Conservation (phyloP, 2,888 invertebrate genomes). For the Drosophila cracens region DNA sequence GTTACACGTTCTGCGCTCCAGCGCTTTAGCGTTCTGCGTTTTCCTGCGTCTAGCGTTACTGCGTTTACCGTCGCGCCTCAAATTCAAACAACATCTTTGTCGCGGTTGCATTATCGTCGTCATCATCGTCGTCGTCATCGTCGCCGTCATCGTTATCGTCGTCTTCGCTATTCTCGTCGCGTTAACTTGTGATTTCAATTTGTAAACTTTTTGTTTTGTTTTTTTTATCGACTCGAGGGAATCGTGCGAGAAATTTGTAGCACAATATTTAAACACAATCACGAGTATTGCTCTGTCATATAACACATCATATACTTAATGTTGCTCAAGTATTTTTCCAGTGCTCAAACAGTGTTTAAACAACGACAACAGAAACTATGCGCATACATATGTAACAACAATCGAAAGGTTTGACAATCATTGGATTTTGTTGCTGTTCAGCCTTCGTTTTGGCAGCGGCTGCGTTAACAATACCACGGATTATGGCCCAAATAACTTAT, state of each 20-base stretch:
- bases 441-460: slow-evolving; percentile 32
- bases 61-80: slow-evolving; percentile 41
- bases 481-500: slow-evolving; percentile 6
- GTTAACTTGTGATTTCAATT: slow-evolving; percentile 23
- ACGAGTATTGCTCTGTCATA: slow-evolving; percentile 6
- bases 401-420: slow-evolving; percentile 19
- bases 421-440: slow-evolving; percentile 12
- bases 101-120: background rate
- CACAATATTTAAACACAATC: slow-evolving; percentile 18
- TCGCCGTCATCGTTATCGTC: background rate
- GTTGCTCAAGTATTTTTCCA: slow-evolving; percentile 15
- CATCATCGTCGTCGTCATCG: slow-evolving; percentile 1
- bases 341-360: slow-evolving; percentile 21
- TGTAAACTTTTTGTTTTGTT: slow-evolving; percentile 29
- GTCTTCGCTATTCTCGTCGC: slow-evolving; percentile 21
- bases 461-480: slow-evolving; percentile 24
- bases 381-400: background rate
- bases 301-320: slow-evolving; percentile 11
- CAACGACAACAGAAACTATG: slow-evolving; percentile 2
- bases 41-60: slow-evolving; percentile 18
- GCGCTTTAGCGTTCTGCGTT: slow-evolving; percentile 28
- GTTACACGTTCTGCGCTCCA: slow-evolving; percentile 36
- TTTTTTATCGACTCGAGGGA: slow-evolving; percentile 4
- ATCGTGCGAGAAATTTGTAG: slow-evolving; percentile 10
- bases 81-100: background rate